These are phyloP conservation scores for Cephalopterus ornatus DNA, from an alignment of 2,113 vertebrate genomes.

Conservation along the genomic window DNA sequence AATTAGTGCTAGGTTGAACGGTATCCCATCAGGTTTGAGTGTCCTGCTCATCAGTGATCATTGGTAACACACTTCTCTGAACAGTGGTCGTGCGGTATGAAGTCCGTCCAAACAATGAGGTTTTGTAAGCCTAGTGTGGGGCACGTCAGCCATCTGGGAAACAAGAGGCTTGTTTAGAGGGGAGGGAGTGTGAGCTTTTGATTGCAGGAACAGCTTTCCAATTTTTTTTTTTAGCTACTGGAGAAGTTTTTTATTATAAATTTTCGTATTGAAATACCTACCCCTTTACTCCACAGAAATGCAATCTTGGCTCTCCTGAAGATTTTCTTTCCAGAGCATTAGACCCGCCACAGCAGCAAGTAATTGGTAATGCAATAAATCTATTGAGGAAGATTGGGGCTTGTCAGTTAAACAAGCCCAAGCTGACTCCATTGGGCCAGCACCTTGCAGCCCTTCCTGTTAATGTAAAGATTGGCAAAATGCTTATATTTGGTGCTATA, in stretches of 20 bases:
- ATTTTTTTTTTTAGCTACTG: not conserved
- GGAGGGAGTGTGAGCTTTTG: not conserved
- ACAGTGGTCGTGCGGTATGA: not conserved
- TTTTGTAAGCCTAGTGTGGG: not conserved
- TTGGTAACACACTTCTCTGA: not conserved
- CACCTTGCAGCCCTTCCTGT: constrained; percentile 94
- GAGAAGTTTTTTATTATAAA: not conserved
- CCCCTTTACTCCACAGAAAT: constrained; percentile 80
- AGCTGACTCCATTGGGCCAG: constrained; percentile 90
- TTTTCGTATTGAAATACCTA: not conserved
- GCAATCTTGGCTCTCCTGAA: constrained; percentile 91
- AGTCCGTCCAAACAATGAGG: not conserved
- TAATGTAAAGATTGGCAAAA: constrained; percentile 97
- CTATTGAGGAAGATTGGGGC: constrained; percentile 91
- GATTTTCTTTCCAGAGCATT: constrained; percentile 89
- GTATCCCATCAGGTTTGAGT: not conserved
- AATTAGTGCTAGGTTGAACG: not conserved
- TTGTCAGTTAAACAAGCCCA: constrained; percentile 80
- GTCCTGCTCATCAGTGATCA: not conserved
- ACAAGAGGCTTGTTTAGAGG: not conserved
- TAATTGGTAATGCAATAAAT: constrained; percentile 91
- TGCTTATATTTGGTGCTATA: constrained; percentile 97
- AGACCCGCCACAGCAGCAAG: constrained; percentile 91
- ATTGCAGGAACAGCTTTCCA: not conserved
- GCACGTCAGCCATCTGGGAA: accelerated